Percentiles rank a stretch among this genome's conserved stretches.
phyloP scores from a whole-genome alignment of 2,888 invertebrate species.

The Acrobasis repandana region DNA sequence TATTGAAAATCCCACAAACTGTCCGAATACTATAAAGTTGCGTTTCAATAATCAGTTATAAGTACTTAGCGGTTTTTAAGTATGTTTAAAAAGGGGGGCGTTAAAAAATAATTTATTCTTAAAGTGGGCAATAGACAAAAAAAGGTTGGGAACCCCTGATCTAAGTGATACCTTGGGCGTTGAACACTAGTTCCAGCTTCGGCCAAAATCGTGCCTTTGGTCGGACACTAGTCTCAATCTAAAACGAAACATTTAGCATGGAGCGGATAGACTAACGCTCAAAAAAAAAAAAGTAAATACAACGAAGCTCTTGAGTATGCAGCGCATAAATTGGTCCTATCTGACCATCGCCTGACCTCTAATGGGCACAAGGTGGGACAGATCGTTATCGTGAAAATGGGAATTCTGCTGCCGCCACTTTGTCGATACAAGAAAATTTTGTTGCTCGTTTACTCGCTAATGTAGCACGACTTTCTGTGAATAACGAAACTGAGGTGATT shows the following conservation, averaged over 20 bases:
- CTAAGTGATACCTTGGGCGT: no score
- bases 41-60: no score
- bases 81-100: no score
- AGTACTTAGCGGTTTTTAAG: no score
- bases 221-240: constrained; percentile 23
- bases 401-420: constrained; percentile 64
- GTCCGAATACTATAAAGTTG: no score
- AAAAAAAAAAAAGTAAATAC: constrained; percentile 71
- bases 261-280: constrained; percentile 60
- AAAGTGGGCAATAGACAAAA: no score
- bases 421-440: constrained; percentile 72
- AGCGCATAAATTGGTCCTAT: constrained; percentile 77
- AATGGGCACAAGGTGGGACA: constrained; percentile 76
- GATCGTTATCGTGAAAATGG: constrained; percentile 75
- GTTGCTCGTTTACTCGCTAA: constrained; percentile 63
- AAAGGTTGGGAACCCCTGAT: no score
- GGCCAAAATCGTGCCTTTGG: no score
- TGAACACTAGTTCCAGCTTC: no score
- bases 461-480: constrained; percentile 42
- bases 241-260: constrained; percentile 57
- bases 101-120: no score
- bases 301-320: constrained; percentile 65
- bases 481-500: constrained; percentile 42
- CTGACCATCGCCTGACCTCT: constrained; percentile 76
- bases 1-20: no score